Conservation (phyloP, 2,888 invertebrate species). For the Ferdinandea cuprea region DNA sequence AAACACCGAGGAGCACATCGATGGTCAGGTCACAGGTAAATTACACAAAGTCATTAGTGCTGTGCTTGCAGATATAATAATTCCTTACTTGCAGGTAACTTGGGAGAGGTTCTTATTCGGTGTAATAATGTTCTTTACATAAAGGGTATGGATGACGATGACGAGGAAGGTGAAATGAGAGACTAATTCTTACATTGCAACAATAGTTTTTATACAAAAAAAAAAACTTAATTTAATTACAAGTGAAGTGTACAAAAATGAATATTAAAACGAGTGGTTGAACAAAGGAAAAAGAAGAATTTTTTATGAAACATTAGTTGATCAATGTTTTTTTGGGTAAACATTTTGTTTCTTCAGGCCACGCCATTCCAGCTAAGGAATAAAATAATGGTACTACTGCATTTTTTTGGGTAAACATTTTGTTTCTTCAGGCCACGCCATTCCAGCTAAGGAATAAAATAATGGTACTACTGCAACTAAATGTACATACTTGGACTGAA, state of each 20-base stretch:
- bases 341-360: no score
- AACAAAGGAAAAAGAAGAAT: neutral
- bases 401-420: no score
- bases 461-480: no score
- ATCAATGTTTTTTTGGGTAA: neutral
- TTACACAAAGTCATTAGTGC: neutral
- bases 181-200: conserved; percentile 76
- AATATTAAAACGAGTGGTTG: conserved; percentile 10
- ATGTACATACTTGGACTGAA: no score
- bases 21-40: conserved; percentile 93
- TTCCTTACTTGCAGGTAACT: conserved; percentile 85
- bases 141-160: conserved; percentile 96
- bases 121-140: conserved; percentile 99
- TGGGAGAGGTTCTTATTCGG: conserved; percentile 98
- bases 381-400: no score
- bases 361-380: no score
- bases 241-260: conserved; percentile 43
- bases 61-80: neutral
- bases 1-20: conserved; percentile 98
- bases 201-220: conserved; percentile 20
- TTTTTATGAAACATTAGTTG: conserved; percentile 4
- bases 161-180: conserved; percentile 97
- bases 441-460: no score
- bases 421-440: no score
- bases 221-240: conserved; percentile 20